These are phyloP conservation scores for Molossus alvarezi DNA, from an alignment of 2,797 vertebrate species.

Conservation along the genomic window DNA sequence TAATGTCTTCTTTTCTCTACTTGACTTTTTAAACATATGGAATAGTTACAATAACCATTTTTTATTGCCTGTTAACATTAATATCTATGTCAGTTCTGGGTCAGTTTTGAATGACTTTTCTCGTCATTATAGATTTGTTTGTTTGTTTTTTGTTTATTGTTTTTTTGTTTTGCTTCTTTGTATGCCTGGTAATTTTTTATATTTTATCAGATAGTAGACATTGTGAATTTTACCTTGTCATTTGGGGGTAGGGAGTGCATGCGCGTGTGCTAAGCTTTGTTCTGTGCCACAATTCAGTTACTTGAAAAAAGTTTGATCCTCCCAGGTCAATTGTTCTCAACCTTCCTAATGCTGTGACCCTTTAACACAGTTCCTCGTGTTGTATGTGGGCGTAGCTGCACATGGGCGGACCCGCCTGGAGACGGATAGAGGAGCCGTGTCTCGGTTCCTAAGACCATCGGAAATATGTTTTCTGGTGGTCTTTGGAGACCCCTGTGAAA, in stretches of 20 bases:
- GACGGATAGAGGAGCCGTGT: too few relatives aligned
- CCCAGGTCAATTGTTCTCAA: background rate
- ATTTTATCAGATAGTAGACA: slow-evolving; percentile 31
- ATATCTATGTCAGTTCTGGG: background rate
- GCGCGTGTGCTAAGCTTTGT: background rate
- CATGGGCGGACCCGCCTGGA: too few relatives aligned
- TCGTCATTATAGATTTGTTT: background rate
- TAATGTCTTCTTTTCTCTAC: background rate
- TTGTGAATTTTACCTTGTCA: slow-evolving; percentile 45
- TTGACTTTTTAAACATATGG: background rate
- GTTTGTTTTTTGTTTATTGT: background rate
- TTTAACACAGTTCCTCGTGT: too few relatives aligned
- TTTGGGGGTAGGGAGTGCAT: too few relatives aligned
- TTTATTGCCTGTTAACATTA: slow-evolving; percentile 51
- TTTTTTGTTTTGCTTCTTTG: background rate
- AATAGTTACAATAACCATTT: slow-evolving; percentile 17
- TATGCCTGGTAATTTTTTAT: background rate
- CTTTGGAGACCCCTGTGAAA: too few relatives aligned
- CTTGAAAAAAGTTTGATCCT: slow-evolving; percentile 6
- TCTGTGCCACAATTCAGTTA: slow-evolving; percentile 22
- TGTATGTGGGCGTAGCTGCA: too few relatives aligned
- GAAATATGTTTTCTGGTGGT: too few relatives aligned
- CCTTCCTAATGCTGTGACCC: too few relatives aligned
- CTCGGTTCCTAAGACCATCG: too few relatives aligned
- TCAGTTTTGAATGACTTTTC: slow-evolving; percentile 62